Evolutionary conservation across 2,113 vertebrate species (phyloP), one percentile per base, ranked within the genome.

Genomic region (Helogale parvula): DNA sequence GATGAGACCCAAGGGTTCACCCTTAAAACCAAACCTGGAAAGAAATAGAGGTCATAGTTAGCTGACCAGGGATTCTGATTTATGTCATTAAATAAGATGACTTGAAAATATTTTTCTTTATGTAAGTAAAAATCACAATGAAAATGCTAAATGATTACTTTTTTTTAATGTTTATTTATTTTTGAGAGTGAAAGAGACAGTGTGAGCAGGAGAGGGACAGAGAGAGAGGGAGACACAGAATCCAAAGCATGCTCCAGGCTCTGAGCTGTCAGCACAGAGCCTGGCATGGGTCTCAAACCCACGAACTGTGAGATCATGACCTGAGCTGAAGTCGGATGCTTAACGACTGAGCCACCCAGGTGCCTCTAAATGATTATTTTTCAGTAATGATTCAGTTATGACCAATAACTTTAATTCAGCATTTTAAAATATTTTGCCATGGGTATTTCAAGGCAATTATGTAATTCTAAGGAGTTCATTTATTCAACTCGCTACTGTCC

Each of bases 141-240:
- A 95, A 93, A 95, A 85, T 85, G 16, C 52, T 90, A 94, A 96
- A 88, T 88, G 47, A 84, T 92, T 88, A 52, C 72, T 90, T 89
- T 76, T 76, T 63, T 60, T 60, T 21, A 60, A 60, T 60, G 57
- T 60, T 57, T 57, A 7, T 57, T 21, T 57, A 57, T 57, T 60
- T 60, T 60, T 60, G 21, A 60, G 19, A 60, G 57, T 60, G 21
- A 60, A 8, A 60, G 54, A 21, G 17, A 57, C 17, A 57, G 57
- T 21, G 21, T 9, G 21, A 60, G 57, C 21, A 2, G 57, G 57
- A 8, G 7, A 60, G 7, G 57, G 21, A 8, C 21, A 60, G 9
- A 23, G 57, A 60, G 21, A 60, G 21, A 60, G 57, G 21, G 57
- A 60, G 57, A 60, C 57, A 60, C 57, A 9, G 21, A 60, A 60